Base-by-base conservation (phyloP, 1,140 invertebrate genomes). In the Pissodes strobi region DNA sequence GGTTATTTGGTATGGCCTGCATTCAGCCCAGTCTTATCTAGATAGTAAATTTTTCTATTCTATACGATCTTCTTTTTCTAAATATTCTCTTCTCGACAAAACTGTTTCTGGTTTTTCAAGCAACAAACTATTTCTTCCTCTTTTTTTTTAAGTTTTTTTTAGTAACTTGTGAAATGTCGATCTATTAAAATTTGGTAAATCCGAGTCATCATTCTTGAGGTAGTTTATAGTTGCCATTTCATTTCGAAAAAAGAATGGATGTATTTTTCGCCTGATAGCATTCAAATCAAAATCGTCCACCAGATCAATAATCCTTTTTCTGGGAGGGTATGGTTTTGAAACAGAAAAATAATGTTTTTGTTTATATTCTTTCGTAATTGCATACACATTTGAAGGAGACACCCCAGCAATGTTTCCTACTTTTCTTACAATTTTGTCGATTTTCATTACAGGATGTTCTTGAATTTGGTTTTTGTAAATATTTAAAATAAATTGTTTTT, bases 21-120 rank as follows among this genome's bases (percentile, higher is more conserved):
- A 51, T 68, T 67, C 10, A 68, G 21, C 64, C 63, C 68, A 8
- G 57, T 68, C 48, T 66, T 65, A 45, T 68, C 64, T 18, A 68
- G 45, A 55, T 68, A 68, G 57, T 53, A 68, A 45, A 68, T 62
- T 49, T 67, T 67, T 59, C 49, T 21, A 10, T 37, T 27, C 57
- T 48, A 15, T 13, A 51, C 21, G 18, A 27, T 27, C 9, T 23
- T 27, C 23, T 51, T 27, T 51, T 51, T 27, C 12, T 51, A 13
- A 51, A n/a, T 34, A 46, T 37, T 59, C 57, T 22, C 43, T 49
- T 48, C 39, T 10, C 57, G 30, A 56, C 13, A 37, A 56, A 6
- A 12, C 22, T 38, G 39, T 56, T 37, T 43, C 52, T 4, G 41
- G 13, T 56, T 21, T 37, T 2, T 56, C 34, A 8, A 56, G 17